Percentiles rank a stretch among this genome's conserved stretches.
Evolutionary conservation across 1,140 invertebrate genomes (phyloP).

Genomic region (Branchinecta lindahli): DNA sequence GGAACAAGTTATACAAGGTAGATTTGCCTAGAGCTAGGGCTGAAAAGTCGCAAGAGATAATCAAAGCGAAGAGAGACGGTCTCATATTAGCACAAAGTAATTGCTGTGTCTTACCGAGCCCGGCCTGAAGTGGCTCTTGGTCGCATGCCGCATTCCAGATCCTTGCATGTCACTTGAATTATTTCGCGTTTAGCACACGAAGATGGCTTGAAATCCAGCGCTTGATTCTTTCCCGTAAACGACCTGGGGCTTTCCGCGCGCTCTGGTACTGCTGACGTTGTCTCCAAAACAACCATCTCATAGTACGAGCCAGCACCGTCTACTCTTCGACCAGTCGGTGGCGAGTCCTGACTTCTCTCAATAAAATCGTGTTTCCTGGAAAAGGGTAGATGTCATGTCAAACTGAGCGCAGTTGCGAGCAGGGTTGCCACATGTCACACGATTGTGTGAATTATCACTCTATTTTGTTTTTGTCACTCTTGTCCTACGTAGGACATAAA

Average conservation of each 20-base stretch:
- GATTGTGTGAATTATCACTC: too few species aligned
- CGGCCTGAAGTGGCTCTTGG: constrained; percentile 44
- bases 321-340: constrained; percentile 18
- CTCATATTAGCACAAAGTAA: too few species aligned
- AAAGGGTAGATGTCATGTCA: constrained; percentile 20
- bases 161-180: constrained; percentile 47
- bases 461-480: too few species aligned
- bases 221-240: constrained; percentile 28
- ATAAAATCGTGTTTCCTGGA: constrained; percentile 39
- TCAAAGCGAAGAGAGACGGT: too few species aligned
- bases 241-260: not conserved
- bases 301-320: constrained; percentile 21
- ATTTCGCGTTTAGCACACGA: constrained; percentile 44
- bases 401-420: constrained; percentile 16
- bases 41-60: too few species aligned
- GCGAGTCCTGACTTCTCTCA: constrained; percentile 33
- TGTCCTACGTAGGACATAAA: too few species aligned
- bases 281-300: constrained; percentile 20
- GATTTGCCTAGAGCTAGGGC: too few species aligned
- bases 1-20: too few species aligned
- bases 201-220: constrained; percentile 44
- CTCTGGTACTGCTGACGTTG: not conserved
- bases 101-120: constrained; percentile 39
- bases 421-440: too few species aligned
- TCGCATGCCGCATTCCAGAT: constrained; percentile 53